Evolutionary conservation across 2,888 invertebrate species (phyloP), one percentile per base, ranked within the genome.

Genomic region (Cataglyphis albicans): DNA sequence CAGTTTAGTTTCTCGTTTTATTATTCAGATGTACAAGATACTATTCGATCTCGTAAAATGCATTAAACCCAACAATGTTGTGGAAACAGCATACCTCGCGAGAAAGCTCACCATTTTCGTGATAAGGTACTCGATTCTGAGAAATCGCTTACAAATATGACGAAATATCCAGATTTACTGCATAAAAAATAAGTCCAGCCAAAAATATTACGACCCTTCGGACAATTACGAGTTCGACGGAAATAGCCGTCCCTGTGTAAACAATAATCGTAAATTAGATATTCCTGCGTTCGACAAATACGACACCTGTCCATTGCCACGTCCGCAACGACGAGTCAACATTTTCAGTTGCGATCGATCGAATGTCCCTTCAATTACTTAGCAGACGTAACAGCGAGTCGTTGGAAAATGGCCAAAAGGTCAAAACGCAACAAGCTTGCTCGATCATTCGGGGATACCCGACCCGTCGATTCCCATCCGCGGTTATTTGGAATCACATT

Each of bases 391-490:
- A 80, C 82, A 78, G 78, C 75, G 52, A 41, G 64, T 73, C 25
- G 25, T 61, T 90, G 89, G 90, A 87, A 70, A 80, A 59, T 59
- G 52, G 90, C 89, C 89, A 89, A 57, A 44, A 59, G 84, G 59
- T 81, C 84, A 57, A 44, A 44, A 87, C 41, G 88, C 90, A 89
- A 89, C 89, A 89, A 88, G 89, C 87, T 76, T 68, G 75, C 25
- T 35, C 76, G 38, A 52, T 52, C 29, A 76, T 52, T n/a, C 15
- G 52, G 59, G 32, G 2, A 59, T 55, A 78, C 35, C 72, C 35
- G 21, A 59, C 9, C 4, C 35, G 65, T 55, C 25, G 38, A 59
- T 80, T 73, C 38, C 6, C 6, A 7, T 63, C n/a, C 48, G 5
- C 48, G 38, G 25, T 72, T 59, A 73, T 73, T 73, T 73, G 25